Evolutionary conservation across 2,888 invertebrate species (phyloP).

Genomic region (Molorchus minor): DNA sequence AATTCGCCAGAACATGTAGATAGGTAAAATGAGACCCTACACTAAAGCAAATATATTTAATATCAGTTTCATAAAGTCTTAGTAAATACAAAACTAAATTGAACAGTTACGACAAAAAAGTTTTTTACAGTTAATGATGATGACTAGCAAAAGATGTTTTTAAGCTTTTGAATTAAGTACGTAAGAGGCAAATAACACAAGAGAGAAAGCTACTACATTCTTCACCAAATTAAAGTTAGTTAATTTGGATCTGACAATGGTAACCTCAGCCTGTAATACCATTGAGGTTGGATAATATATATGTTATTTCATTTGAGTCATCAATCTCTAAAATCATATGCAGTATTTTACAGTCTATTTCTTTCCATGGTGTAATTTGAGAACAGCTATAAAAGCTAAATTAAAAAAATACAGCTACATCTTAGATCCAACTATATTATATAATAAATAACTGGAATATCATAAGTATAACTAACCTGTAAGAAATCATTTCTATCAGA

Average conservation of each 20-base stretch:
- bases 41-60: neutral
- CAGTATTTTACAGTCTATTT: too few species aligned
- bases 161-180: neutral
- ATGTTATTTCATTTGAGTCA: too few species aligned
- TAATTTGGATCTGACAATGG: conserved; percentile 2
- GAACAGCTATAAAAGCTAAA: too few species aligned
- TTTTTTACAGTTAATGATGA: conserved; percentile 9
- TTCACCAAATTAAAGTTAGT: conserved; percentile 4
- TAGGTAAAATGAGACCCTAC: conserved; percentile 1
- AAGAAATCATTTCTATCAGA: too few species aligned
- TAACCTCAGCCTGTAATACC: too few species aligned
- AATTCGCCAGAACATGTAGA: conserved; percentile 58
- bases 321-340: too few species aligned
- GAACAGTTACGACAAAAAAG: conserved; percentile 4
- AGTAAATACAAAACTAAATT: conserved; percentile 6
- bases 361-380: too few species aligned
- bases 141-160: conserved; percentile 7
- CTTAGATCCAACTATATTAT: too few species aligned
- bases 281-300: too few species aligned
- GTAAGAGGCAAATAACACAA: neutral
- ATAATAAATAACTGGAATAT: too few species aligned
- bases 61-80: neutral
- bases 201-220: conserved; percentile 7
- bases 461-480: too few species aligned
- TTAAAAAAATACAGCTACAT: too few species aligned